Percentiles rank a stretch among this genome's conserved stretches.
These are phyloP conservation scores for Willisornis vidua DNA, from an alignment of 2,113 vertebrate species.

Conservation along the genomic window DNA sequence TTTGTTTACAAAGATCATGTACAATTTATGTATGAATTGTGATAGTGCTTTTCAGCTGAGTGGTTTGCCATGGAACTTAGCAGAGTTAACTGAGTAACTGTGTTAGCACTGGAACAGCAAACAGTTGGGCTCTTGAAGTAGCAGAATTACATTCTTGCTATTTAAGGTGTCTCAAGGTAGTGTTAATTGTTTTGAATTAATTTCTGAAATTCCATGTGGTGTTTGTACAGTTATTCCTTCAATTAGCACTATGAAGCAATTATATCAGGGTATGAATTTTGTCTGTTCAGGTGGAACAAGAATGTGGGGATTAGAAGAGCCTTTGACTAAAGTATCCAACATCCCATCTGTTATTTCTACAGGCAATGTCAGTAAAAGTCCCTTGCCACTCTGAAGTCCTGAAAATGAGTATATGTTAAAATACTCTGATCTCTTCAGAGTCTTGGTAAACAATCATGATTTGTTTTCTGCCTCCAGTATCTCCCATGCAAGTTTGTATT, in stretches of 20 bases:
- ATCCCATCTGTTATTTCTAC: not conserved
- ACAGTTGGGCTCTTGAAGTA: not conserved
- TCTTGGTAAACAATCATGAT: not conserved
- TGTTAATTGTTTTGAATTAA: slow-evolving; percentile 14
- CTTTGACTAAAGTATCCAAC: not conserved
- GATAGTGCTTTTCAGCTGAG: not conserved
- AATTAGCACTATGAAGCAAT: not conserved
- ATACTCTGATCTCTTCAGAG: not conserved
- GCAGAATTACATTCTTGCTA: not conserved
- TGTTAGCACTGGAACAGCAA: not conserved
- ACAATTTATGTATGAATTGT: not conserved
- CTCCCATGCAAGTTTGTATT: not conserved
- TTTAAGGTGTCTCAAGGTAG: not conserved
- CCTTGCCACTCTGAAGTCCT: not conserved
- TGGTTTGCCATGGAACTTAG: not conserved
- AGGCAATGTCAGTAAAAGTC: not conserved
- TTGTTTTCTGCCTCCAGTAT: slow-evolving; percentile 25
- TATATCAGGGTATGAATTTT: not conserved
- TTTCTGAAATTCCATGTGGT: not conserved
- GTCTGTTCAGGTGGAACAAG: not conserved
- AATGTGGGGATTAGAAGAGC: not conserved
- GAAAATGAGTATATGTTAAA: not conserved
- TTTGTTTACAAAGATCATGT: not conserved
- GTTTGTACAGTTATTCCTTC: not conserved
- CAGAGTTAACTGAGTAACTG: not conserved